These are phyloP conservation scores for Ammodytes marinus DNA, from an alignment of 2,113 vertebrate species.

Conservation along the genomic window DNA sequence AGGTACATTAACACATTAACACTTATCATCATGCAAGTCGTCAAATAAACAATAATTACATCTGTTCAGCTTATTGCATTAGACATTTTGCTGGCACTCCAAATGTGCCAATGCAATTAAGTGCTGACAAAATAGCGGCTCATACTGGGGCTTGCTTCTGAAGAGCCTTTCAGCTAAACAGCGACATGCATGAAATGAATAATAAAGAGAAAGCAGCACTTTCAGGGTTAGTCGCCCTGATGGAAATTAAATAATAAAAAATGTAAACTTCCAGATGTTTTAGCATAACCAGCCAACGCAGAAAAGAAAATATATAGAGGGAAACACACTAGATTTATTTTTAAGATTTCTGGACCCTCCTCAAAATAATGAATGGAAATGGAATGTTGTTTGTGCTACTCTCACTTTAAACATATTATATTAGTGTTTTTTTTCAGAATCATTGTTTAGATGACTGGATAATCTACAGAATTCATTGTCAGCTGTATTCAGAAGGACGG, in stretches of 20 bases:
- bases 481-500: too few relatives aligned
- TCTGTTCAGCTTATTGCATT: slow-evolving; percentile 53
- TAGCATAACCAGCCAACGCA: slow-evolving; percentile 32
- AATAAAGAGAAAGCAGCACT: slow-evolving; percentile 43
- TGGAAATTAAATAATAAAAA: slow-evolving; percentile 4
- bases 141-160: slow-evolving; percentile 18
- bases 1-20: slow-evolving; percentile 45
- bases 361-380: too few relatives aligned
- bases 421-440: too few relatives aligned
- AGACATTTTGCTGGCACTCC: slow-evolving; percentile 49
- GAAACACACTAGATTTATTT: too few relatives aligned
- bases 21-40: slow-evolving; percentile 38
- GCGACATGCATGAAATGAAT: slow-evolving; percentile 41
- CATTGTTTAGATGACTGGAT: too few relatives aligned
- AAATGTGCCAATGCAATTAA: slow-evolving; percentile 51
- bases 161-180: slow-evolving; percentile 48
- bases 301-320: slow-evolving; percentile 29
- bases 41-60: slow-evolving; percentile 52
- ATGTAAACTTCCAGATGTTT: slow-evolving; percentile 41
- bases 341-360: too few relatives aligned
- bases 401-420: too few relatives aligned
- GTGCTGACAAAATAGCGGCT: slow-evolving; percentile 42
- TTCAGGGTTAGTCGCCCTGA: slow-evolving; percentile 31
- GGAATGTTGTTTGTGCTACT: too few relatives aligned
- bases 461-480: too few relatives aligned